These are phyloP conservation scores for Psilopsiagon aurifrons DNA, from an alignment of 2,113 vertebrate species.

Conservation along the genomic window DNA sequence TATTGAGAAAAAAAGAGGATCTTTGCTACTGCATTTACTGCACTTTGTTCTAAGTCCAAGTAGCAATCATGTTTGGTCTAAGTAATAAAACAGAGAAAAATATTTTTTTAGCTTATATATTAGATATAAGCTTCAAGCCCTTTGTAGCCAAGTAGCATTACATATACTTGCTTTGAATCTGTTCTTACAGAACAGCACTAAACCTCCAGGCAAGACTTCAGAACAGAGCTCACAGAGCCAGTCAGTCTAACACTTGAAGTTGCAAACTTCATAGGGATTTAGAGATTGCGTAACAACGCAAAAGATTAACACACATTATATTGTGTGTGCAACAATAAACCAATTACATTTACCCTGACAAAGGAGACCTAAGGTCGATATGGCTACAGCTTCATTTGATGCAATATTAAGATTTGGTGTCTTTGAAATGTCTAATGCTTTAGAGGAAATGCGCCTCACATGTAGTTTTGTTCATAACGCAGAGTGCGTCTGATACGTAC, in stretches of 20 bases:
- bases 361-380: not conserved
- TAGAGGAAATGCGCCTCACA: not conserved
- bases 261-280: not conserved
- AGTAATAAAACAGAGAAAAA: not conserved
- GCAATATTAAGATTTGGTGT: not conserved
- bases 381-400: not conserved
- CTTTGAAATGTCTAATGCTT: not conserved
- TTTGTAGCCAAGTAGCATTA: not conserved
- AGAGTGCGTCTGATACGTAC: not conserved
- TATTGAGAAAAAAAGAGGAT: not conserved
- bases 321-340: not conserved
- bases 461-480: not conserved
- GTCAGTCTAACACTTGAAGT: not conserved
- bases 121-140: not conserved
- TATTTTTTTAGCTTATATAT: not conserved
- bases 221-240: not conserved
- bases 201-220: not conserved
- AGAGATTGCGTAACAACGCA: not conserved
- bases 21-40: not conserved
- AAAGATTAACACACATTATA: not conserved
- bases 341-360: not conserved
- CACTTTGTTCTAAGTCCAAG: not conserved
- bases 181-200: not conserved
- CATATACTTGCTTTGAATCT: not conserved
- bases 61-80: not conserved